Conservation (phyloP, 2,888 invertebrate species). For the Tenthredo mesomela region DNA sequence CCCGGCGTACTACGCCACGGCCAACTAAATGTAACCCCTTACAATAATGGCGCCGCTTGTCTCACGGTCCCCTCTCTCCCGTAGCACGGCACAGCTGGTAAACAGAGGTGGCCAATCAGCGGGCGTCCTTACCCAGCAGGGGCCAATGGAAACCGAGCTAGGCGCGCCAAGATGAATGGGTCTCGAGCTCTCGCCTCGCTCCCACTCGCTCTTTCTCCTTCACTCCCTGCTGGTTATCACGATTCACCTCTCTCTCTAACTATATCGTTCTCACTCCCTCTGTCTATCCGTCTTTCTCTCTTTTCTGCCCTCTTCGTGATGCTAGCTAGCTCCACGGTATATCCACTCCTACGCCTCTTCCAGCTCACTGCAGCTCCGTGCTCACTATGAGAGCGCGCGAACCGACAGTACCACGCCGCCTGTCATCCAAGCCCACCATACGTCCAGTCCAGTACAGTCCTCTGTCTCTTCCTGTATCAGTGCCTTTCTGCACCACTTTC, state of each 20-base stretch:
- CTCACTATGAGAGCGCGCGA: constrained; percentile 42
- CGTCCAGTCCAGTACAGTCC: neutral
- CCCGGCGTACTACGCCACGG: constrained; percentile 82
- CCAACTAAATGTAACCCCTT: constrained; percentile 79
- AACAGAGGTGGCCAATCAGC: constrained; percentile 75
- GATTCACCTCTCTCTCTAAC: constrained; percentile 55
- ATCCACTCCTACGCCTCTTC: constrained; percentile 24
- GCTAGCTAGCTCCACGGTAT: constrained; percentile 11
- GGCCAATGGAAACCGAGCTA: constrained; percentile 74
- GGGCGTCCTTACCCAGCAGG: constrained; percentile 71
- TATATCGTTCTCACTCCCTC: constrained; percentile 40
- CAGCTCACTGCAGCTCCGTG: constrained; percentile 6
- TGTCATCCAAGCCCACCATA: constrained; percentile 28
- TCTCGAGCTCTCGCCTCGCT: constrained; percentile 75
- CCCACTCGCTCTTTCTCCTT: constrained; percentile 53
- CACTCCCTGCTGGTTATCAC: constrained; percentile 76
- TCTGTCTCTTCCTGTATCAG: constrained; percentile 2
- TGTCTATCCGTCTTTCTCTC: constrained; percentile 20
- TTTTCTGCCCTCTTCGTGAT: constrained; percentile 15
- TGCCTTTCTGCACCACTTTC: neutral
- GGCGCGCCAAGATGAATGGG: constrained; percentile 78
- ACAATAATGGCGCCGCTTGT: constrained; percentile 79
- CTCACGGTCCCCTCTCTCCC: constrained; percentile 79
- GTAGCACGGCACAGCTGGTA: constrained; percentile 79
- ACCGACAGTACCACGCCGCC: constrained; percentile 50